Evolutionary conservation across 2,888 invertebrate species (phyloP), one percentile per base, ranked within the genome.

Genomic region (Esperia sulphurella): DNA sequence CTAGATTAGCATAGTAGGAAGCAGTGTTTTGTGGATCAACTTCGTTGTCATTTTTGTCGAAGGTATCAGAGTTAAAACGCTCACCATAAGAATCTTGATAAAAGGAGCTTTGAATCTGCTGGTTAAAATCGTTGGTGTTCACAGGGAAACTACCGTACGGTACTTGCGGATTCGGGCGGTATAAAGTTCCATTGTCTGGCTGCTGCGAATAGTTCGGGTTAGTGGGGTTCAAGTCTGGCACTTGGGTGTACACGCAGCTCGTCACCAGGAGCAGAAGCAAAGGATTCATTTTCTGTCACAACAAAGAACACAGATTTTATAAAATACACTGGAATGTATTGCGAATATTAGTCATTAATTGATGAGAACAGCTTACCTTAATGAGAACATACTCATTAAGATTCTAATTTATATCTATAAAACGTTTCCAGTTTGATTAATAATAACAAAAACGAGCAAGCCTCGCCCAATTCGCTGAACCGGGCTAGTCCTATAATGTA

Each of bases 101-200:
- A 61, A 88, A 89, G 3, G 84, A 77, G 59, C 87, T 88, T 57
- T 88, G 89, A 21, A 5, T 21, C 33, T 69, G 60, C 45, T 65
- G 71, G 44, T 65, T 70, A 54, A 76, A 84, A 35, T 87, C 84
- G 57, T 83, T 83, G 28, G 55, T 58, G 55, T 82, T 86, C 10
- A 86, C 79, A 13, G 87, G 77, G 52, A 81, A 83, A 57, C 84
- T 83, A 10, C 88, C 88, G 60, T 83, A 88, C 37, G 88, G 85
- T 53, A 80, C 63, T 67, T 85, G 85, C 45, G 69, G 50, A 52
- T 81, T 83, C 21, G 75, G 73, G 49, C 83, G 77, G 52, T 86
- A 85, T 21, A 53, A 68, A 31, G 67, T 71, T 64, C 65, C 73
- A 46, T 56, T 76, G 39, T 72, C 74, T 7, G 63, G 75, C 53